Conservation (phyloP, 2,797 vertebrate genomes). For the Diplodus puntazzo region DNA sequence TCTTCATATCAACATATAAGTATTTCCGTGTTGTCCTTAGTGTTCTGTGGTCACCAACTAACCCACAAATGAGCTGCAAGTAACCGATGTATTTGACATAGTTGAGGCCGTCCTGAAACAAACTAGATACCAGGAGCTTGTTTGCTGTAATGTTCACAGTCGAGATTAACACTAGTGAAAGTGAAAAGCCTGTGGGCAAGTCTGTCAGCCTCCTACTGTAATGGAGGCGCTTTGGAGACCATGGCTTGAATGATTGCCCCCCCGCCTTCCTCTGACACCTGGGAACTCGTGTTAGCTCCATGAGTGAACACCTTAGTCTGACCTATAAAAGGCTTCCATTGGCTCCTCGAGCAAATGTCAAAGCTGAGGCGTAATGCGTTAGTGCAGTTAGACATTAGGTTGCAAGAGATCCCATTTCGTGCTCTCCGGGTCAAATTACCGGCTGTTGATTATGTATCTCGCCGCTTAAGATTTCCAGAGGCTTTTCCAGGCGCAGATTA, state of each 20-base stretch:
- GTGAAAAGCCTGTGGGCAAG: slow-evolving; percentile 64
- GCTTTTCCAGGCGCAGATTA: slow-evolving; percentile 71
- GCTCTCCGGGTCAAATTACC: slow-evolving; percentile 36
- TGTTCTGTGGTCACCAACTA: neutral
- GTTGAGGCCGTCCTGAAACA: slow-evolving; percentile 35
- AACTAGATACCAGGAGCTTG: slow-evolving; percentile 47
- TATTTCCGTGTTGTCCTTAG: neutral
- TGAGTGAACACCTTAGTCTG: slow-evolving; percentile 77
- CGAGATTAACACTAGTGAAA: slow-evolving; percentile 64
- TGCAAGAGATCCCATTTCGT: slow-evolving; percentile 57
- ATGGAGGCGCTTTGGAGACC: slow-evolving; percentile 68
- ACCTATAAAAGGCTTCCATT: slow-evolving; percentile 71
- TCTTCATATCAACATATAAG: slow-evolving; percentile 1
- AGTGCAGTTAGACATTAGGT: slow-evolving; percentile 54
- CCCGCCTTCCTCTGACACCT: slow-evolving; percentile 57
- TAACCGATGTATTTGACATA: slow-evolving; percentile 21
- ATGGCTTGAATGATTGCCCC: slow-evolving; percentile 58
- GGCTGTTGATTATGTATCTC: slow-evolving; percentile 58
- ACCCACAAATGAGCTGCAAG: neutral
- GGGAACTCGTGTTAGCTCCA: slow-evolving; percentile 72
- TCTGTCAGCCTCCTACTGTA: slow-evolving; percentile 69
- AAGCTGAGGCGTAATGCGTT: slow-evolving; percentile 56
- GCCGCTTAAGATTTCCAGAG: slow-evolving; percentile 48
- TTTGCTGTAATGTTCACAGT: slow-evolving; percentile 64
- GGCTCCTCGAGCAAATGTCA: slow-evolving; percentile 68